Conservation (phyloP, 2,888 invertebrate species). For the Serrognathus titanus region DNA sequence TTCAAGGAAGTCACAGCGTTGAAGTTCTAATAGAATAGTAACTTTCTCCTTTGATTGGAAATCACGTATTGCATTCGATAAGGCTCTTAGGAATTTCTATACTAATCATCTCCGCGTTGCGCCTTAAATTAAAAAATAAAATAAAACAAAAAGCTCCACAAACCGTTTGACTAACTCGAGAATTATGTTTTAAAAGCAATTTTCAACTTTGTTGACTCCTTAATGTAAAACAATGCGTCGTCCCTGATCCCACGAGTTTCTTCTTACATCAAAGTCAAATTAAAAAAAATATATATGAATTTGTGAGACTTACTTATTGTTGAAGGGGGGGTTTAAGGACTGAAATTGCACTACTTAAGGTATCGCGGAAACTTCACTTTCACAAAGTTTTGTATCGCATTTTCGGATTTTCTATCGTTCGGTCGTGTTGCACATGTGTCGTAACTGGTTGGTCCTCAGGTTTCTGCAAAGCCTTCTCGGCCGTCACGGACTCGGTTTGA, state of each 20-base stretch:
- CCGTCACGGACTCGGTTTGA: slow-evolving; percentile 32
- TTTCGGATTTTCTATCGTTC: slow-evolving; percentile 18
- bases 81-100: too few species aligned
- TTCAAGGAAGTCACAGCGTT: too few species aligned
- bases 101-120: too few species aligned
- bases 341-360: background rate
- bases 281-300: background rate
- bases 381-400: slow-evolving; percentile 27
- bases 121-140: too few species aligned
- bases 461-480: slow-evolving; percentile 6
- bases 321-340: background rate
- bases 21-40: too few species aligned
- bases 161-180: too few species aligned
- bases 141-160: too few species aligned
- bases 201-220: background rate
- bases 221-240: background rate
- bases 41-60: too few species aligned
- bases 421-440: slow-evolving; percentile 11
- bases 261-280: too few species aligned
- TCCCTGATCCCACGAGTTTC: too few species aligned
- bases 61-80: too few species aligned
- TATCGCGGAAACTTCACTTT: slow-evolving; percentile 15
- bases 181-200: background rate
- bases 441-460: background rate
- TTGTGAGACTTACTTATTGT: slow-evolving; percentile 2